Percentiles rank a stretch among this genome's conserved stretches.
phyloP scores from a whole-genome alignment of 2,113 vertebrate genomes.

The Ciconia stormi region DNA sequence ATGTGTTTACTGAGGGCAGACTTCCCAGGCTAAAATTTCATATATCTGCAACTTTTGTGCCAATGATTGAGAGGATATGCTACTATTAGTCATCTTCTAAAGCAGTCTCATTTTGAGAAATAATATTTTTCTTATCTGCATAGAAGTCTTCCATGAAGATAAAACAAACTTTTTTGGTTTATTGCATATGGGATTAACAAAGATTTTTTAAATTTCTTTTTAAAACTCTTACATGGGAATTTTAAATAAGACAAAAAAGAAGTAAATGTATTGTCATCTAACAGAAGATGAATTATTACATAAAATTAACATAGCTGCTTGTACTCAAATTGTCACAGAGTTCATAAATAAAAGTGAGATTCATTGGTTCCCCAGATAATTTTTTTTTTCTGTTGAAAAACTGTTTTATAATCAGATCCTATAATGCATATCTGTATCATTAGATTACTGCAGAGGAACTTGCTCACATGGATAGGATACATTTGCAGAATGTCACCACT shows the following conservation, averaged over 20 bases:
- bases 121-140: background rate
- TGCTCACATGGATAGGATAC: background rate
- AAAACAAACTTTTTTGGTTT: background rate
- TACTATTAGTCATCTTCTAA: background rate
- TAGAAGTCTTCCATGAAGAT: background rate
- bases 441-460: background rate
- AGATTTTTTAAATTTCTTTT: background rate
- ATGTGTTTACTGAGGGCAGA: conserved; percentile 44
- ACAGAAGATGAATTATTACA: background rate
- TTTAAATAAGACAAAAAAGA: background rate
- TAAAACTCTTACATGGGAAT: accelerated
- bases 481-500: background rate
- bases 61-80: background rate
- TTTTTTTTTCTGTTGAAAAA: background rate
- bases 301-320: background rate
- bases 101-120: background rate
- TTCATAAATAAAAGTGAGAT: background rate
- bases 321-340: background rate
- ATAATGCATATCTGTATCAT: background rate
- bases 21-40: conserved; percentile 58
- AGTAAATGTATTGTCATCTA: background rate
- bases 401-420: background rate
- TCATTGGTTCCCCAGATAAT: background rate
- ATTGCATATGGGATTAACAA: background rate
- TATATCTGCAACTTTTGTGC: background rate